Base-by-base conservation (phyloP, 2,888 invertebrate genomes). In the Melieria omissa region DNA sequence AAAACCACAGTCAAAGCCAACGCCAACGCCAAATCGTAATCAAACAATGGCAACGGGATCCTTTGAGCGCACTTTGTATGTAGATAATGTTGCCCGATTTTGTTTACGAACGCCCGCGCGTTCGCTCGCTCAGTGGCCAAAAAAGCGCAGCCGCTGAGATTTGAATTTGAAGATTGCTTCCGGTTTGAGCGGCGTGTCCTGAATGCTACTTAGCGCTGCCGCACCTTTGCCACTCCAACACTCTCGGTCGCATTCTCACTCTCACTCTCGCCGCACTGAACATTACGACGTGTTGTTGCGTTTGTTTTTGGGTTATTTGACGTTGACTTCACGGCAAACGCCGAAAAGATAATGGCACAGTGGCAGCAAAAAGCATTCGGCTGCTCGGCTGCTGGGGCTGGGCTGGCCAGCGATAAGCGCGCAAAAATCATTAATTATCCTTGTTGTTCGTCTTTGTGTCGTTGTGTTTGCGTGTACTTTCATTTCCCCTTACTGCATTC, bases 391-490 rank as follows among this genome's bases (percentile, higher is more conserved):
- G n/a, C n/a, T 29, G 5, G 46, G 4, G 5, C 44, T 6, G 44
- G 9, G 29, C 29, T 6, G 14, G 70, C 41, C 41, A 75, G 78
- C 84, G 84, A 85, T 84, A 84, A 85, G 82, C 83, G 78, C 78
- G 79, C 78, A 80, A 77, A 83, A 83, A 85, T 84, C 85, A 84
- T 84, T 84, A 84, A 84, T 84, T 84, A 85, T 84, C 84, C 84
- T 80, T 84, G 85, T 82, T 84, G 80, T 83, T 80, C 29, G 29
- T 29, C 29, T 29, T 29, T 29, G 29, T 29, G 29, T 29, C 29
- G 29, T 29, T 29, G 29, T 29, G 29, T 29, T 29, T 29, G 29
- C 1, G 2, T 29, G 29, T 29, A 29, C 29, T 29, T 29, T 29
- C 29, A 3, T 29, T 29, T 29, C 29, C 29, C 29, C 29, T 29